Evolutionary conservation across 2,797 vertebrate species (phyloP), one percentile per base, ranked within the genome.

Genomic region (Platyrinchus mystaceus): DNA sequence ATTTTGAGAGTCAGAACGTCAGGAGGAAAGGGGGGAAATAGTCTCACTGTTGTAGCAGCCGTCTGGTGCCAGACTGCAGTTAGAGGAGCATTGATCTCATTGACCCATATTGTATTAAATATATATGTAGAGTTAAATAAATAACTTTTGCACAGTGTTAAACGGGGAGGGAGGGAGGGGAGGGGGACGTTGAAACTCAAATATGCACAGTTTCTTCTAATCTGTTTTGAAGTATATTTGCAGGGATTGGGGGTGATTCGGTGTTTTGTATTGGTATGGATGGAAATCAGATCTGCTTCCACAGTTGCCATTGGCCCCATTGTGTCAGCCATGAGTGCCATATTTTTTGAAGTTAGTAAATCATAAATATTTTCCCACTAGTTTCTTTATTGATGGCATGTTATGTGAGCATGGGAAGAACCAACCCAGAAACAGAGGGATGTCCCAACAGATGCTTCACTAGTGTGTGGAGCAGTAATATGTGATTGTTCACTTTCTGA

Each of bases 61-160:
- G 10, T 85, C 78, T 89, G 59, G 47, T 55, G 47, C 28, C 9
- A 4, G 89, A 26, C 80, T 92, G 92, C 60, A 43, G 60, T 73
- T 73, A 26, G 55, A 92, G 68, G 62, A 93, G 56, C 76, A 68
- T 74, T 60, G 84, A 83, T 91, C 78, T 95, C 85, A 34, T 53
- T 79, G 80, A 91, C 82, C 83, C 89, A 10, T 37, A 3, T 73
- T 90, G 90, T 94, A 70, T 89, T 94, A 59, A 91, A 83, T 92
- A 90, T 92, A 20, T 91, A 87, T 68, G 74, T 94, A 91, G 93
- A 89, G 39, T 77, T 88, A 76, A 94, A 58, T 69, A 76, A 79
- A 43, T 87, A 88, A 87, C 67, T 91, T 96, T 95, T 95, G 90
- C 94, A 95, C 96, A 96, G 94, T 96, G 94, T 97, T 97, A 96